A percentile compares a stretch with the other conserved stretches of the same genome.
These are phyloP conservation scores for Scyliorhinus canicula DNA, from an alignment of 2,797 vertebrate species.

Conservation along the genomic window DNA sequence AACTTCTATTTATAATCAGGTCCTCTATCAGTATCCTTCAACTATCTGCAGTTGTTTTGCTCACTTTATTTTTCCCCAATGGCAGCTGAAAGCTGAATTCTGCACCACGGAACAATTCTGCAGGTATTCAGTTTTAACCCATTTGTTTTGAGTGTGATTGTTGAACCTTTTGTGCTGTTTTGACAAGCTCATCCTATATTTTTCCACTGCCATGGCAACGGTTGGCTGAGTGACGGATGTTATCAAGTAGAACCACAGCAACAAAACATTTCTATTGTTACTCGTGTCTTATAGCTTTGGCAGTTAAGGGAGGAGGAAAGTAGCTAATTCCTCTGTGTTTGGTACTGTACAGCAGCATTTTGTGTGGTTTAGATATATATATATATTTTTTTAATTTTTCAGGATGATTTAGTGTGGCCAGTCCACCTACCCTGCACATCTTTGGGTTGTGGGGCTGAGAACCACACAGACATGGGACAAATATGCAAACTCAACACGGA, in stretches of 20 bases:
- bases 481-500: too few species aligned
- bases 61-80: not conserved
- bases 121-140: not conserved
- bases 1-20: not conserved
- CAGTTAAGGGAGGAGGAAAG: not conserved
- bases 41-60: not conserved
- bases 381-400: not conserved
- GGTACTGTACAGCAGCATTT: not conserved
- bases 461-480: too few species aligned
- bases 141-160: not conserved
- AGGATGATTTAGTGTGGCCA: too few species aligned
- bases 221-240: not conserved
- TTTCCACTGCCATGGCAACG: not conserved
- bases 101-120: not conserved
- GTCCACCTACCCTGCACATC: too few species aligned
- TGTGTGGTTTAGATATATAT: not conserved
- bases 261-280: not conserved
- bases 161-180: not conserved
- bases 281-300: not conserved
- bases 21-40: not conserved
- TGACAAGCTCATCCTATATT: not conserved
- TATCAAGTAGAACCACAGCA: not conserved
- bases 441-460: too few species aligned
- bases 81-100: not conserved
- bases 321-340: not conserved